Evolutionary conservation across 2,113 vertebrate genomes (phyloP).

Genomic region (Thinocorus orbignyianus): DNA sequence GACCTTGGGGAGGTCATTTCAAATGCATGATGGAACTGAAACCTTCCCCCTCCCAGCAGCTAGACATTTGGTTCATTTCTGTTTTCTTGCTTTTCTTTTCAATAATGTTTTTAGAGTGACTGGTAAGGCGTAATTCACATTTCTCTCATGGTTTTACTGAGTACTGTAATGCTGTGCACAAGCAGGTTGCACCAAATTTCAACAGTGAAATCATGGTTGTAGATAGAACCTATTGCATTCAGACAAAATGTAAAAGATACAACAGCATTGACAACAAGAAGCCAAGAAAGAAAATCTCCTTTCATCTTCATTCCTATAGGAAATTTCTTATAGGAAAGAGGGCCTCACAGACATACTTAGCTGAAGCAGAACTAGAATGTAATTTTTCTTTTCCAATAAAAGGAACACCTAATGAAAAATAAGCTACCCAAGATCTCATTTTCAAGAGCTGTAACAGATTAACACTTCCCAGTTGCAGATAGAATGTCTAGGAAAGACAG

Average conservation of each 20-base stretch:
- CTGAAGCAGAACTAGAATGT: neutral
- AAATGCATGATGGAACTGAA: neutral
- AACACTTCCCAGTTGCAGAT: neutral
- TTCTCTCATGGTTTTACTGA: neutral
- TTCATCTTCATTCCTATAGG: neutral
- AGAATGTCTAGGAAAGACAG: neutral
- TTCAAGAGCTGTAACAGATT: neutral
- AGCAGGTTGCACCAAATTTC: neutral
- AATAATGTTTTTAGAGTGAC: neutral
- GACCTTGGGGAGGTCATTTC: neutral
- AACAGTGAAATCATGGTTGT: neutral
- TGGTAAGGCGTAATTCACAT: neutral
- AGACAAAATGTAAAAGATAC: neutral
- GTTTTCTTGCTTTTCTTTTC: neutral
- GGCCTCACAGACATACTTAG: neutral
- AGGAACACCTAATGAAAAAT: neutral
- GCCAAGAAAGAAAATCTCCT: neutral
- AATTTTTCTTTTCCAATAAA: neutral
- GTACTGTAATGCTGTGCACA: neutral
- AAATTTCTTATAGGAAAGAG: neutral
- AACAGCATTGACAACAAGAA: neutral
- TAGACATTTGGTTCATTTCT: neutral
- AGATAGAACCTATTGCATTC: neutral
- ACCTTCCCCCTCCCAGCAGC: neutral
- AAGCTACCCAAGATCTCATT: neutral